Base-by-base conservation (phyloP, 2,797 vertebrate species). In the Manis crassicaudata region DNA sequence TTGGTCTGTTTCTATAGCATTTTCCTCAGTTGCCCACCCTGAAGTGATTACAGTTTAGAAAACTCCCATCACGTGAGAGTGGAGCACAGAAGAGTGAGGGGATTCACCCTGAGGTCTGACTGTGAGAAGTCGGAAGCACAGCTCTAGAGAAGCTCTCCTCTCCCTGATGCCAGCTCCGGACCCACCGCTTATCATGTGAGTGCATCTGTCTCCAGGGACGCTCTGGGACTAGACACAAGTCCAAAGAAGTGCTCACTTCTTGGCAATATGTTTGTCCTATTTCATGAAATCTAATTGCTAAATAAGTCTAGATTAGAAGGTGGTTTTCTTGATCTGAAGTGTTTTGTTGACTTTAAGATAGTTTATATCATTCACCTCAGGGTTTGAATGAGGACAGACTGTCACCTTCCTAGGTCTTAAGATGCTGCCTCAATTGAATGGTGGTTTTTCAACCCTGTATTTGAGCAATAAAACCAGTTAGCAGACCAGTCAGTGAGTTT, bases 381-480 rank as follows among this genome's bases (percentile, higher is more conserved):
- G 18, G 16, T 88, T 94, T 89, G 73, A 75, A 35, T 9, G 65
- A 72, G 73, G 72, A 62, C 62, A 62, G 56, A 23, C 7, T 0
- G 29, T 37, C 5, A 17, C 25, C 18, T 83, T 27, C 60, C 35
- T 23, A 6, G 17, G 62, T 93, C 20, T 76, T 84, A 90, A 96
- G 65, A 62, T 32, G 27, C 37, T 84, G 54, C n/a, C 56, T 92
- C 86, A 58, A 7, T 46, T 92, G 89, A 95, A 88, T 50, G 21
- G 58, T 37, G 9, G 83, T 95, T 93, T 92, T 91, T 85, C 68
- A 77, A 56, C 86, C 65, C 76, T 56, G 8, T 25, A 68, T 95
- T 92, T 97, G 83, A 0, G 29, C 88, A 88, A 93, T 95, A 87
- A 88, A 96, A 83, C 37, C 83, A 77, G 91, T 72, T 81, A 95